Evolutionary conservation across 92 coral and sea anemone species (phyloP).

Genomic region (Epizoanthus stellaris): DNA sequence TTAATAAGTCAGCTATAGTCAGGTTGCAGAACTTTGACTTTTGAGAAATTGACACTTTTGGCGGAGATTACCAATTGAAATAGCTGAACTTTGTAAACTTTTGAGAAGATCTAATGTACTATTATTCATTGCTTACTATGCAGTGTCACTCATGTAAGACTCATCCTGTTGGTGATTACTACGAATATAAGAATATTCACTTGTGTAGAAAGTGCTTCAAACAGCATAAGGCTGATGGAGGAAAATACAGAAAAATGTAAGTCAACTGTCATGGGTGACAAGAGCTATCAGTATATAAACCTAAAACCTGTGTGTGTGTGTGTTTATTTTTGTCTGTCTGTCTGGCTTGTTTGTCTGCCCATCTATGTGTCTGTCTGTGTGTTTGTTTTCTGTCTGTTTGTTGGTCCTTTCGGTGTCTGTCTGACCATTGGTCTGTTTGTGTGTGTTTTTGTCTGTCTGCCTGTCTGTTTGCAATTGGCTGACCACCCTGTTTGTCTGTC

Average conservation of each 20-base stretch:
- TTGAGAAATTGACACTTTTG: no score
- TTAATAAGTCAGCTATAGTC: no score
- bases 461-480: no score
- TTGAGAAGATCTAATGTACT: neutral
- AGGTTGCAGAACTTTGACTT: no score
- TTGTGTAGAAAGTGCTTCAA: slow-evolving; percentile 93
- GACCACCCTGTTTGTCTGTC: no score
- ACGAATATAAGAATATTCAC: slow-evolving; percentile 88
- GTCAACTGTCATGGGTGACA: neutral
- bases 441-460: no score
- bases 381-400: neutral
- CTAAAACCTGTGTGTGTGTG: neutral
- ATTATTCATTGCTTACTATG: neutral
- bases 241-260: slow-evolving; percentile 83
- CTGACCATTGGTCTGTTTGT: no score
- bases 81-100: neutral
- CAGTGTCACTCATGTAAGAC: slow-evolving; percentile 86
- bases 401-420: no score
- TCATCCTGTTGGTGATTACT: slow-evolving; percentile 93
- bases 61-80: no score
- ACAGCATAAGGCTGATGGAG: slow-evolving; percentile 75
- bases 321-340: neutral
- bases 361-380: neutral
- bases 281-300: neutral
- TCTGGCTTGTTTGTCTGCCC: neutral